A percentile compares a stretch with the other conserved stretches of the same genome.
phyloP scores from a whole-genome alignment of 2,797 vertebrate genomes.

The Rachycentron canadum region DNA sequence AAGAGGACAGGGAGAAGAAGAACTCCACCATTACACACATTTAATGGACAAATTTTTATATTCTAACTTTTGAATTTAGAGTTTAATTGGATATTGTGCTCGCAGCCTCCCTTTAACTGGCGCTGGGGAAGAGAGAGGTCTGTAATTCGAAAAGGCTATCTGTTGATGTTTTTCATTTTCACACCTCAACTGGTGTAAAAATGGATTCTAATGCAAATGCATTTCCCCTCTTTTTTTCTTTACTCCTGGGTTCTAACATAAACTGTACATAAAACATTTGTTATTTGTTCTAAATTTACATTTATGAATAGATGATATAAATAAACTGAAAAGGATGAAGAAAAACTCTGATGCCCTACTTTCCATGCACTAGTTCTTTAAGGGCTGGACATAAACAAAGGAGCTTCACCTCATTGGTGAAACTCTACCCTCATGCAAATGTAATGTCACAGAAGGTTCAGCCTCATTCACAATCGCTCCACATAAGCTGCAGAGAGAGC shows the following conservation, averaged over 20 bases:
- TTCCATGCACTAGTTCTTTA: not conserved
- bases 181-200: not conserved
- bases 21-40: not conserved
- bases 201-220: not conserved
- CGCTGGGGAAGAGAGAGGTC: not conserved
- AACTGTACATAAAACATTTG: not conserved
- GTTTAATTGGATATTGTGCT: conserved; percentile 2
- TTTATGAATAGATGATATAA: not conserved
- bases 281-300: not conserved
- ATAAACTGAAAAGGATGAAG: not conserved
- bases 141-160: not conserved
- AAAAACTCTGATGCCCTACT: not conserved
- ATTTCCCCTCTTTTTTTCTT: not conserved
- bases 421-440: not conserved
- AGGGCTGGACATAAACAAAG: conserved; percentile 43
- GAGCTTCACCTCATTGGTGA: conserved; percentile 48
- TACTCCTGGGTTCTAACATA: too few species aligned
- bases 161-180: not conserved
- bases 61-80: not conserved
- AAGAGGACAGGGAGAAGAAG: not conserved
- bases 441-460: conserved; percentile 18
- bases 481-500: conserved; percentile 31
- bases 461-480: conserved; percentile 29
- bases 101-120: not conserved
- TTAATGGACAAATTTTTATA: not conserved